Evolutionary conservation across 2,888 invertebrate genomes (phyloP), one percentile per base, ranked within the genome.

Genomic region (Frankliniella intonsa): DNA sequence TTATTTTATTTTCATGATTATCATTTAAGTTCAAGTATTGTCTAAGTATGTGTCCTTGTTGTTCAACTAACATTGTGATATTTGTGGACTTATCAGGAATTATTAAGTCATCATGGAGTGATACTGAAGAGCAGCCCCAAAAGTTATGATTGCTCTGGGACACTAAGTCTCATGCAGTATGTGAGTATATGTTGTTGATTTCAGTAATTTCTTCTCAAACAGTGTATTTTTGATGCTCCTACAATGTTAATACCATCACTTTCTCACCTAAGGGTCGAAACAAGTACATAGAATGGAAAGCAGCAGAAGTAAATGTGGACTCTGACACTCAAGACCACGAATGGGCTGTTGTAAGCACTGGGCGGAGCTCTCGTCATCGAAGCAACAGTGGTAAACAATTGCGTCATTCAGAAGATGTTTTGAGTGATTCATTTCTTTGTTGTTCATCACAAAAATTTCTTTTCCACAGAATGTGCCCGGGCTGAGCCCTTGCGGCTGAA

Each of bases 321-420:
- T 1, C 94, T 27, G 82, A 94, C 86, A 94, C 94, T 86, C 94
- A 94, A 86, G 88, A 88, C 85, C 87, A 87, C 69, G 95, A 95
- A 86, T 95, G 96, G 96, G 94, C 95, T 0, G 90, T 95, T 82
- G 95, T 95, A 25, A 94, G 94, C 86, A 93, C 94, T 80, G 92
- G 92, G 85, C 90, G 90, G 89, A 87, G 87, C 86, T 86, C 85
- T 85, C 83, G 27, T 12, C 69, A 76, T 12, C 69, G 69, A 8
- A 76, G 69, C 69, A 76, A 22, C 69, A 76, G 69, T 76, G 69
- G 69, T 76, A 25, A 25, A 55, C 19, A 19, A 55, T 55, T 55
- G 22, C 10, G 38, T 38, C 38, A 3, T 5, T 38, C 38, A 38
- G 38, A 38, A 38, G 38, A 38, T 38, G 38, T 38, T 38, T 5